Conservation (phyloP, 2,888 invertebrate species). For the Euclidia mi region DNA sequence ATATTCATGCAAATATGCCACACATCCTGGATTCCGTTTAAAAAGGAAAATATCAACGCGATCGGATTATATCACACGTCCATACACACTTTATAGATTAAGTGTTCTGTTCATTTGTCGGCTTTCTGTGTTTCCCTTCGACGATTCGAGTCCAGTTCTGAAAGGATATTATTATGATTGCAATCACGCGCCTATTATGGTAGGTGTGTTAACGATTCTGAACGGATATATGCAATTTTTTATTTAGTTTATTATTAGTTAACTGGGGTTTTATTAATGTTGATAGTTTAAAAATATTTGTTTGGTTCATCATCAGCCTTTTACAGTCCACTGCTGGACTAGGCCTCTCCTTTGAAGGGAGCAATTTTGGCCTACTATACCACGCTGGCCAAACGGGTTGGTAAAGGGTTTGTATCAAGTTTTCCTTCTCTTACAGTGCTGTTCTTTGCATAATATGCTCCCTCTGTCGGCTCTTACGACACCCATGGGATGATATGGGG, state of each 20-base stretch:
- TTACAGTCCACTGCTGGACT: too few species aligned
- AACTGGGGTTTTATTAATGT: background rate
- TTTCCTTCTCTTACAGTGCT: too few species aligned
- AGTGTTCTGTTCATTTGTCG: conserved; percentile 31
- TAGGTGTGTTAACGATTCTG: background rate
- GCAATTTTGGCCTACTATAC: too few species aligned
- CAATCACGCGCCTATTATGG: background rate
- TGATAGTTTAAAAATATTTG: too few species aligned
- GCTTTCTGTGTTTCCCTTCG: conserved; percentile 39
- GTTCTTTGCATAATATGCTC: too few species aligned
- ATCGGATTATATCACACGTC: conserved; percentile 72
- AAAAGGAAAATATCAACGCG: conserved; percentile 86
- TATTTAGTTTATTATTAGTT: background rate
- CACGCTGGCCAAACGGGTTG: too few species aligned
- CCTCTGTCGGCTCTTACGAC: too few species aligned
- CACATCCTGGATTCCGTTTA: conserved; percentile 88
- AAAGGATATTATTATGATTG: conserved; percentile 20
- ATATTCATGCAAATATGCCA: conserved; percentile 85
- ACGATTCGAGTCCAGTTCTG: conserved; percentile 16
- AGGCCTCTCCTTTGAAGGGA: too few species aligned
- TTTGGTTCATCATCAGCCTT: too few species aligned
- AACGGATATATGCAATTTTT: background rate
- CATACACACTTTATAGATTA: conserved; percentile 47
- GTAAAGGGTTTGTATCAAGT: too few species aligned
- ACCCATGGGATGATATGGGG: too few species aligned